These are phyloP conservation scores for Tamias sibiricus DNA, from an alignment of 2,113 vertebrate genomes.

Conservation along the genomic window DNA sequence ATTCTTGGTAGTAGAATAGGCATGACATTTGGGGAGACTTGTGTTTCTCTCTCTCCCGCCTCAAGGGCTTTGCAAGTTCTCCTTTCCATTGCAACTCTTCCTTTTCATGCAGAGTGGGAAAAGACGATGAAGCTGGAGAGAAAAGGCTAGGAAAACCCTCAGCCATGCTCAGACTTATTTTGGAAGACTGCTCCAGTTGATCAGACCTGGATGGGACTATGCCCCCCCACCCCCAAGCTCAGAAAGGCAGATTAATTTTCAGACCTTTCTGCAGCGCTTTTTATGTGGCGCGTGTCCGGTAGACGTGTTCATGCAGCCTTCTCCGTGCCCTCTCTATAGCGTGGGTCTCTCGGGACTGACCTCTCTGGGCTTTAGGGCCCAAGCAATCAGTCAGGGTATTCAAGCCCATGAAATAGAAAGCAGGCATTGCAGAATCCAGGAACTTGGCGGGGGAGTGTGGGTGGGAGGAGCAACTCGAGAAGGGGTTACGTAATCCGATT, in stretches of 20 bases:
- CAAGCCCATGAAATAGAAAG: neutral
- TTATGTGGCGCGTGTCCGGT: neutral
- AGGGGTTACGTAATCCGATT: slow-evolving; percentile 52
- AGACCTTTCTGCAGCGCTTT: neutral
- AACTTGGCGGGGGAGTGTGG: neutral
- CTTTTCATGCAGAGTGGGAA: neutral
- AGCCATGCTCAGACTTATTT: neutral
- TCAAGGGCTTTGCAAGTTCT: neutral
- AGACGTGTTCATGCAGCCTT: neutral
- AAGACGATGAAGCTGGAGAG: neutral
- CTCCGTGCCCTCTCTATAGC: neutral
- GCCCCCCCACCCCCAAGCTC: neutral
- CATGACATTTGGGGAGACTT: neutral
- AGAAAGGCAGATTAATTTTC: neutral
- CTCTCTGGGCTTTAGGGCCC: neutral
- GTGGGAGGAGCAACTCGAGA: no score
- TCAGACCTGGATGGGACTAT: neutral
- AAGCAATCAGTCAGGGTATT: neutral
- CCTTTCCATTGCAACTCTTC: neutral
- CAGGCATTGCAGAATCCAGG: neutral
- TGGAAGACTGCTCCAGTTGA: neutral
- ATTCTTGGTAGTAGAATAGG: neutral
- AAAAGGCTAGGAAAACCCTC: neutral
- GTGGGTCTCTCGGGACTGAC: neutral
- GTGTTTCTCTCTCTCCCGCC: neutral